Conservation (phyloP, 2,888 invertebrate species). For the Limnephilus auricula region DNA sequence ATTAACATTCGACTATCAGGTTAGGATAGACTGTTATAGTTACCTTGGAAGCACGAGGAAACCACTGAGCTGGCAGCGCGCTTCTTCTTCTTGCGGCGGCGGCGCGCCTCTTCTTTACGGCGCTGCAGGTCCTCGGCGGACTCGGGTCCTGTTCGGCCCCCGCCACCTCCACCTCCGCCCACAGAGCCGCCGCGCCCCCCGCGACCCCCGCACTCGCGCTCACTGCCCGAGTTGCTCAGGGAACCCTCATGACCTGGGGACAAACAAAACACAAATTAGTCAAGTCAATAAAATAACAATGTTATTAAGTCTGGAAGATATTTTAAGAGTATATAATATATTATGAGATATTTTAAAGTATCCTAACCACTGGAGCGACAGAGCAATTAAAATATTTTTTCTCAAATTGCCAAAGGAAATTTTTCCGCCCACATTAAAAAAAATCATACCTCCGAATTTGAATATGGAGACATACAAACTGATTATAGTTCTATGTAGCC, state of each 20-base stretch:
- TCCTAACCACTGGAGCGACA: too few relatives aligned
- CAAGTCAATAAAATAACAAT: too few relatives aligned
- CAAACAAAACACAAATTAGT: not conserved
- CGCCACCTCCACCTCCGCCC: conserved; percentile 75
- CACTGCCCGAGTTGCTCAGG: conserved; percentile 78
- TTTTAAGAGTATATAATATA: too few relatives aligned
- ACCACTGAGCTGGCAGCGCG: conserved; percentile 92
- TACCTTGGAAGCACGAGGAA: conserved; percentile 94
- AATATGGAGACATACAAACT: too few relatives aligned
- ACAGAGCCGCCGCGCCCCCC: conserved; percentile 77
- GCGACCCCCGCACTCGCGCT: conserved; percentile 73
- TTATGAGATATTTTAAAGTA: too few relatives aligned
- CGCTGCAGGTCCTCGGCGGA: conserved; percentile 83
- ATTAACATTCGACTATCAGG: too few relatives aligned
- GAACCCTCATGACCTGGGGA: conserved; percentile 73
- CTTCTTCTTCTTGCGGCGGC: conserved; percentile 93
- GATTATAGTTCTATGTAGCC: too few relatives aligned
- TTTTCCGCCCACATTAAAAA: too few relatives aligned
- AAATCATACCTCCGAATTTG: too few relatives aligned
- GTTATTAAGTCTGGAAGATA: too few relatives aligned
- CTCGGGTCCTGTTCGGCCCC: conserved; percentile 79
- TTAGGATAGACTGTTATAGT: conserved; percentile 54
- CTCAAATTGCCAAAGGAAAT: too few relatives aligned
- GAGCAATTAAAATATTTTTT: too few relatives aligned
- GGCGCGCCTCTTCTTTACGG: conserved; percentile 92